These are phyloP conservation scores for Agapostemon virescens DNA, from an alignment of 2,888 invertebrate species.

Conservation along the genomic window DNA sequence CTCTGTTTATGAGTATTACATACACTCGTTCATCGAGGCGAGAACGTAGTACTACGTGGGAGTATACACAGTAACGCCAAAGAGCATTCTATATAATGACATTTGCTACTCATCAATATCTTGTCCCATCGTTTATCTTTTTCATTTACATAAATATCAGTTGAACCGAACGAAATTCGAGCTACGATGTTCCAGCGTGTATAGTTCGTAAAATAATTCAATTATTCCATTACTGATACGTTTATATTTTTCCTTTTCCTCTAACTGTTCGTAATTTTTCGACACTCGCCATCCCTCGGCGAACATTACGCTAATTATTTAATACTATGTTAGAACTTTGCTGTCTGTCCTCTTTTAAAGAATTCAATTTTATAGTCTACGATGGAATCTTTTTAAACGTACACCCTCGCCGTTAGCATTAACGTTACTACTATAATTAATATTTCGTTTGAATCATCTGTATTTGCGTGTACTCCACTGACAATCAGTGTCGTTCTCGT, in stretches of 20 bases:
- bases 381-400: slow-evolving; percentile 16
- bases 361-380: slow-evolving; percentile 19
- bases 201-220: slow-evolving; percentile 47
- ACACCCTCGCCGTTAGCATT: slow-evolving; percentile 6
- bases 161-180: slow-evolving; percentile 47
- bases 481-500: background rate
- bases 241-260: slow-evolving; percentile 12
- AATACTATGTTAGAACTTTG: background rate
- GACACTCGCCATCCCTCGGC: slow-evolving; percentile 1
- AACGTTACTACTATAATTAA: background rate
- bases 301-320: slow-evolving; percentile 14
- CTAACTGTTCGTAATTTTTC: background rate
- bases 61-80: slow-evolving; percentile 69
- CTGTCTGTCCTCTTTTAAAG: background rate
- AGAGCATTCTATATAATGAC: slow-evolving; percentile 61
- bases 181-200: slow-evolving; percentile 44
- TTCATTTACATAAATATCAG: slow-evolving; percentile 10
- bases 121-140: background rate
- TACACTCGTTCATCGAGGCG: slow-evolving; percentile 64
- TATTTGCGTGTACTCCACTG: background rate
- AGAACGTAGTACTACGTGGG: slow-evolving; percentile 65
- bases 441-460: background rate
- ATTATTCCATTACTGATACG: slow-evolving; percentile 25
- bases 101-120: slow-evolving; percentile 51
- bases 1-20: slow-evolving; percentile 38